Percentiles rank a stretch among this genome's conserved stretches.
Conservation (phyloP, 2,113 vertebrate genomes). For the Aythya baeri region DNA sequence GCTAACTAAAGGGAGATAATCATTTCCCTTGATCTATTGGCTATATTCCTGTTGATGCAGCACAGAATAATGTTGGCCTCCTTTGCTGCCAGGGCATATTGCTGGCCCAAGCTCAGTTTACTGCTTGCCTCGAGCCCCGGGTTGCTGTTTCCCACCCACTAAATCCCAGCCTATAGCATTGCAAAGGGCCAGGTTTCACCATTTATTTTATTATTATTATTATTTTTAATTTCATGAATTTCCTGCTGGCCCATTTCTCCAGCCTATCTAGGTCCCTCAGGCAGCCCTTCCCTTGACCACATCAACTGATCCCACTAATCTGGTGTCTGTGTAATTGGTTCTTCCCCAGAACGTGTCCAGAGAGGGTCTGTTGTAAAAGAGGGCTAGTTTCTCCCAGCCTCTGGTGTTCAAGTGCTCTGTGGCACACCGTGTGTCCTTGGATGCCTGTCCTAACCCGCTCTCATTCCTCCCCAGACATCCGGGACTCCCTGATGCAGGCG, state of each 20-base stretch:
- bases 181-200: not conserved
- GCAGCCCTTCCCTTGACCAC: not conserved
- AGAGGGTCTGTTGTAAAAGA: no score
- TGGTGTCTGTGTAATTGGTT: not conserved
- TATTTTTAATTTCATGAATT: not conserved
- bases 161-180: not conserved
- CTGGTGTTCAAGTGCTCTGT: not conserved
- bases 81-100: not conserved
- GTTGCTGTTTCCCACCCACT: not conserved
- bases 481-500: slow-evolving; percentile 97
- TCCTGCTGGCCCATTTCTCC: not conserved
- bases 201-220: no score
- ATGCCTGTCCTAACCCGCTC: not conserved
- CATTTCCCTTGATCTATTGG: not conserved
- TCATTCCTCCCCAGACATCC: slow-evolving; percentile 86
- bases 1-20: not conserved
- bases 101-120: not conserved
- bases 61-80: not conserved
- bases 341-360: not conserved
- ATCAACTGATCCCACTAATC: not conserved
- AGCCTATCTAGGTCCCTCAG: not conserved
- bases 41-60: not conserved
- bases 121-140: not conserved
- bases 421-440: not conserved
- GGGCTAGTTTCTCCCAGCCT: not conserved